Evolutionary conservation across 2,797 vertebrate species (phyloP).

Genomic region (Glyptemys insculpta): DNA sequence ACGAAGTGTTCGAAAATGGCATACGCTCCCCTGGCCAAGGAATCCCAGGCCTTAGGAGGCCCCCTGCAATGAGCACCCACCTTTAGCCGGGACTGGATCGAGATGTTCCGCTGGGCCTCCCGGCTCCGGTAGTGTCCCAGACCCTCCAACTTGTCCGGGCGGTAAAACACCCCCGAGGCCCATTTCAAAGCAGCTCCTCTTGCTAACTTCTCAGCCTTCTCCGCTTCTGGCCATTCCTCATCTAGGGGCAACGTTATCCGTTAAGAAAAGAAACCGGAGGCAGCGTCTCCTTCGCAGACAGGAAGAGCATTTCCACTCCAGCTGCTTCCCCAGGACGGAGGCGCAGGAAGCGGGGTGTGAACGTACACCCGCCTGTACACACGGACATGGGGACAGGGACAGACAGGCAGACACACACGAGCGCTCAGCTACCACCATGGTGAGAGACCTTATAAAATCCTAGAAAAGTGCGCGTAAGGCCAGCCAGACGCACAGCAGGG

Average conservation of each 20-base stretch:
- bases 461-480: neutral
- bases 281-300: constrained; percentile 31
- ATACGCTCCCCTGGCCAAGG: neutral
- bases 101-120: constrained; percentile 91
- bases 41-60: neutral
- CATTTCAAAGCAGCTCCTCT: constrained; percentile 96
- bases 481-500: neutral
- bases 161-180: constrained; percentile 95
- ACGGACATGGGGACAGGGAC: neutral
- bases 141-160: constrained; percentile 91
- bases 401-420: neutral
- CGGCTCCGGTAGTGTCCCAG: constrained; percentile 91
- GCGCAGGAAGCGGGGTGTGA: constrained; percentile 48
- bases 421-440: neutral
- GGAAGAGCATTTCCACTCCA: constrained; percentile 66
- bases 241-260: constrained; percentile 45
- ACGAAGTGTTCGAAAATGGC: neutral
- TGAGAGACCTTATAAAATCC: neutral
- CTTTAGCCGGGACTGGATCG: constrained; percentile 94
- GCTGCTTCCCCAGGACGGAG: constrained; percentile 27
- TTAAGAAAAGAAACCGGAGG: neutral
- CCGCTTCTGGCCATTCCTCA: constrained; percentile 90
- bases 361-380: neutral
- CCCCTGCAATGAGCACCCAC: constrained; percentile 71
- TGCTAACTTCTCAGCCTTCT: constrained; percentile 91